Base-by-base conservation (phyloP, 1,140 invertebrate species). In the Drosophila novamexicana region DNA sequence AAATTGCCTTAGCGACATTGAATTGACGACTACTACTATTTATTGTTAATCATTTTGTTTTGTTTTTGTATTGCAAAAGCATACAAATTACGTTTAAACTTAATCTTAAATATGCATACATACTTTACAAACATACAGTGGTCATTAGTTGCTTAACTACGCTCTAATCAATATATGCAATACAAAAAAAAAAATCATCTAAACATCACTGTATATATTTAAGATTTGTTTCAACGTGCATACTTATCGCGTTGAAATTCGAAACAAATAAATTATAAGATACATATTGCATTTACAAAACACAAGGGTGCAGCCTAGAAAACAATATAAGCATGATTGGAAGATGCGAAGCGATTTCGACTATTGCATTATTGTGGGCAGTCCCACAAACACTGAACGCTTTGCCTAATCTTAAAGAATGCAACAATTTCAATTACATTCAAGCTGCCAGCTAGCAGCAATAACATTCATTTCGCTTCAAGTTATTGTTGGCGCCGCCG, bases 271-370 rank as follows among this genome's bases (percentile, higher is more conserved):
- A 84, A 71, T 75, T 80, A 86, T 82, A 76, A 89, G 22, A 83
- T 88, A 89, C 78, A 78, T 86, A 89, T 89, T 89, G 84, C 84
- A 89, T 89, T 89, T 89, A 89, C 84, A 89, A 81, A 88, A 56
- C 50, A 62, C 50, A 57, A 75, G 70, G 49, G 68, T 77, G 84
- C 74, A 64, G 58, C 72, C 73, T 84, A 88, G 75, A 72, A 72
- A 80, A 88, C 50, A 75, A 81, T 58, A 72, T 89, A 83, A 89
- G 84, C 77, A 75, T 78, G 70, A 70, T 71, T 89, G 84, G 84
- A 89, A 88, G 83, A 88, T 88, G 79, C 79, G 62, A 88, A 89
- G 80, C 77, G 74, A 89, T 74, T 74, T 83, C 79, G 77, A 79
- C 57, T 82, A 82, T 82, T 81, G 74, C 79, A 81, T 61, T 81